phyloP scores from a whole-genome alignment of 2,113 vertebrate species.

The Pao palembangensis region DNA sequence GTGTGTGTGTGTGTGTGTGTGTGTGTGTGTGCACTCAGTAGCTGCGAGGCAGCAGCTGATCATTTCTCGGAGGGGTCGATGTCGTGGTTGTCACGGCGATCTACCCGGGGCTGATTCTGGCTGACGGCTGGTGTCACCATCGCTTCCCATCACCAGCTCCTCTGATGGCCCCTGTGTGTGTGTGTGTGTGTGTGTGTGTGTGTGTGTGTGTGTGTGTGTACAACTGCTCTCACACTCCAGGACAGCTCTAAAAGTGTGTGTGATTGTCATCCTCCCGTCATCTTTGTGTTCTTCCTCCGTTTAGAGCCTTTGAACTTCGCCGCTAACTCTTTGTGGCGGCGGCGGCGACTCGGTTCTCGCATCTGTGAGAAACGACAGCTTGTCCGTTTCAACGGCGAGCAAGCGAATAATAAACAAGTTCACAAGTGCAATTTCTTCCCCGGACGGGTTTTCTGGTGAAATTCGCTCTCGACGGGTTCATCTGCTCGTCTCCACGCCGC shows the following conservation, averaged over 20 bases:
- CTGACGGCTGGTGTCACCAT: slow-evolving; percentile 70
- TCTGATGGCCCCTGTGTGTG: slow-evolving; percentile 53
- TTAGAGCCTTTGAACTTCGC: no score
- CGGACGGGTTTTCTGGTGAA: slow-evolving; percentile 62
- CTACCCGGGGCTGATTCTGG: slow-evolving; percentile 60
- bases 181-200: slow-evolving; percentile 27
- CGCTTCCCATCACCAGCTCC: slow-evolving; percentile 54
- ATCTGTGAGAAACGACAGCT: slow-evolving; percentile 33
- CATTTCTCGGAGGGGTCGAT: slow-evolving; percentile 69
- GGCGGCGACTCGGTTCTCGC: no score
- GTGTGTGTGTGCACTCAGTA: background rate
- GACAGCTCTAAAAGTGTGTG: no score
- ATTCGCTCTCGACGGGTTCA: slow-evolving; percentile 58
- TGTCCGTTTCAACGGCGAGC: slow-evolving; percentile 47
- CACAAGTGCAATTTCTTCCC: slow-evolving; percentile 55
- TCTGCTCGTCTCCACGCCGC: slow-evolving; percentile 28
- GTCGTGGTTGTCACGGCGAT: slow-evolving; percentile 71
- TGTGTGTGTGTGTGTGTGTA: slow-evolving; percentile 12
- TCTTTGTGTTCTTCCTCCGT: no score
- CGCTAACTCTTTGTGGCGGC: no score
- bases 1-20: slow-evolving; percentile 7
- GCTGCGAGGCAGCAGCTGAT: slow-evolving; percentile 54
- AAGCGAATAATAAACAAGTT: slow-evolving; percentile 58
- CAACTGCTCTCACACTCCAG: background rate
- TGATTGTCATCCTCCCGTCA: no score